These are phyloP conservation scores for Pheosia tremula DNA, from an alignment of 2,888 invertebrate genomes.

Conservation along the genomic window DNA sequence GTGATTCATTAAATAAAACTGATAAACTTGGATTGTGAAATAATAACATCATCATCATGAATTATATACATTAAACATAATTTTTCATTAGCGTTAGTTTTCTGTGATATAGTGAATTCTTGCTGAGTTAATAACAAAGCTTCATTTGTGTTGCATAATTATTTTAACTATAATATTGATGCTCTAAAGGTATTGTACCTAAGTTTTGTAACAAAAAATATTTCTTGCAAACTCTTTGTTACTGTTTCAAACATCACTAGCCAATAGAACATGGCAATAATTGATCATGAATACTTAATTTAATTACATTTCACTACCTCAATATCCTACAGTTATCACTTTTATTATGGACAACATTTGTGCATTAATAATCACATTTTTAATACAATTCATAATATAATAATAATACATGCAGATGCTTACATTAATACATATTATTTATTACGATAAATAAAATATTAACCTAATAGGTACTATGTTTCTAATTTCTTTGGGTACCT, in stretches of 20 bases:
- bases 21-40: background rate
- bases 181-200: no score
- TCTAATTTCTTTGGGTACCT: conserved; percentile 27
- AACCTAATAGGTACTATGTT: conserved; percentile 11
- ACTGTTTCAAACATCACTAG: no score
- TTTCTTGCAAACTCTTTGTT: no score
- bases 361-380: conserved; percentile 20
- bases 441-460: conserved; percentile 15
- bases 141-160: background rate
- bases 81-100: background rate
- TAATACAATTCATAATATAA: background rate
- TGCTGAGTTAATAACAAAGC: background rate
- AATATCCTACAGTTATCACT: conserved; percentile 22
- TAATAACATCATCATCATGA: background rate
- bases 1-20: background rate
- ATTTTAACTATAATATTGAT: background rate
- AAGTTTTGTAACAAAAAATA: no score
- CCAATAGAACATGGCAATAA: no score
- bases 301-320: background rate
- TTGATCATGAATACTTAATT: no score
- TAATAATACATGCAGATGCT: background rate
- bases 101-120: background rate
- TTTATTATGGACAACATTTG: conserved; percentile 26
- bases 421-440: conserved; percentile 11
- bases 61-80: background rate